Conservation (phyloP, 1,140 invertebrate genomes). For the Ruditapes philippinarum region DNA sequence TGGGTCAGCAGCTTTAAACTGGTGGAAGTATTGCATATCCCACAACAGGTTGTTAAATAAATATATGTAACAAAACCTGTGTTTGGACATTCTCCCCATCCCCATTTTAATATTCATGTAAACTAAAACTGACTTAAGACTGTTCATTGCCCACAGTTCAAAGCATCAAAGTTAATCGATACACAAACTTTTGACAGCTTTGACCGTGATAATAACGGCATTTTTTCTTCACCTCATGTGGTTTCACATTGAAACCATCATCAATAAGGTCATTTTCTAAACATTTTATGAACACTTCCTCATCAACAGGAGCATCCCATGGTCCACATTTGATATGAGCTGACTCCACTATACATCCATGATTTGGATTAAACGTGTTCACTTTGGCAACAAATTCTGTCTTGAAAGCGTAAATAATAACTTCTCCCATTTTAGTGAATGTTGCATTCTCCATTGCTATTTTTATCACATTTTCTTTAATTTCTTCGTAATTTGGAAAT, state of each 20-base stretch:
- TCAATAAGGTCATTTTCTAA: conserved; percentile 81
- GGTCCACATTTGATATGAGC: conserved; percentile 81
- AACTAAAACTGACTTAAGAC: too few species aligned
- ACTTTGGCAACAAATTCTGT: conserved; percentile 79
- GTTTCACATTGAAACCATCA: conserved; percentile 80
- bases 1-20: too few species aligned
- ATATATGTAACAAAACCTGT: too few species aligned
- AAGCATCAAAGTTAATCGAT: conserved; percentile 79
- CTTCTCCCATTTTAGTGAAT: conserved; percentile 78
- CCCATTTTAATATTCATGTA: too few species aligned
- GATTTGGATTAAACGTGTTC: conserved; percentile 80
- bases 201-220: conserved; percentile 84
- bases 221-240: conserved; percentile 81
- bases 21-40: too few species aligned
- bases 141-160: too few species aligned
- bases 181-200: conserved; percentile 83
- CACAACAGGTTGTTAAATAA: too few species aligned
- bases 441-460: conserved; percentile 80
- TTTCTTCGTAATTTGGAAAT: conserved; percentile 80
- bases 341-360: conserved; percentile 80
- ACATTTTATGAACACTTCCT: conserved; percentile 82
- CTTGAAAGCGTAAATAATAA: conserved; percentile 81
- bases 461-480: conserved; percentile 77
- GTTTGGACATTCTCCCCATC: too few species aligned
- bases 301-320: conserved; percentile 80